Evolutionary conservation across 1,140 invertebrate species (phyloP), one percentile per base, ranked within the genome.

Genomic region (Lasaia peninsularis): DNA sequence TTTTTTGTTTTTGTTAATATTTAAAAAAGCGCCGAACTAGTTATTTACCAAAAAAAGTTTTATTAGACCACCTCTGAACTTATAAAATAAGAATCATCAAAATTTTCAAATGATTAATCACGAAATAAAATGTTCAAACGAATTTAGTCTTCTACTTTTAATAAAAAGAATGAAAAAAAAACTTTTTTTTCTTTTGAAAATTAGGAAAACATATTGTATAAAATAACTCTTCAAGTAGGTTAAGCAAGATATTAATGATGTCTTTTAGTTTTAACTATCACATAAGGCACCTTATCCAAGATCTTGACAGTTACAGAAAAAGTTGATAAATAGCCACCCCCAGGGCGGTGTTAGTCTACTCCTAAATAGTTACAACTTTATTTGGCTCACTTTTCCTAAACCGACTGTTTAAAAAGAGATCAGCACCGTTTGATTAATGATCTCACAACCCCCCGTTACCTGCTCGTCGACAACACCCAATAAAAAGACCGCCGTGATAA

Each of bases 361-460:
- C 60, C 58, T 62, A 44, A 65, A 53, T 49, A 66, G 60, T 55
- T 54, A 86, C 75, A 65, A 67, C 80, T 86, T 75, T 82, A 84
- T 87, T 75, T 70, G 44, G 60, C 57, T 65, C 67, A 58, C 56
- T 75, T 75, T 70, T 64, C 37, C 37, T 44, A 10, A 44, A 65
- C 68, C 65, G 69, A 69, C 63, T 70, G 65, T 73, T 76, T 70
- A 70, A 69, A 74, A 72, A 65, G 24, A 61, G 65, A 73, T 70
- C 67, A 70, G 58, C 14, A 71, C 49, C 58, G 69, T 79, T 80
- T 86, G 80, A 86, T 86, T 75, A 87, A 85, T 79, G 74, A 75
- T 60, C 48, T 52, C 56, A 63, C 63, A 68, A 63, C 66, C 65
- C 62, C 49, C 66, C 55, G 61, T 65, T 86, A 87, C 84, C 84